Evolutionary conservation across 2,797 vertebrate species (phyloP), one percentile per base, ranked within the genome.

Genomic region (Coreius guichenoti): DNA sequence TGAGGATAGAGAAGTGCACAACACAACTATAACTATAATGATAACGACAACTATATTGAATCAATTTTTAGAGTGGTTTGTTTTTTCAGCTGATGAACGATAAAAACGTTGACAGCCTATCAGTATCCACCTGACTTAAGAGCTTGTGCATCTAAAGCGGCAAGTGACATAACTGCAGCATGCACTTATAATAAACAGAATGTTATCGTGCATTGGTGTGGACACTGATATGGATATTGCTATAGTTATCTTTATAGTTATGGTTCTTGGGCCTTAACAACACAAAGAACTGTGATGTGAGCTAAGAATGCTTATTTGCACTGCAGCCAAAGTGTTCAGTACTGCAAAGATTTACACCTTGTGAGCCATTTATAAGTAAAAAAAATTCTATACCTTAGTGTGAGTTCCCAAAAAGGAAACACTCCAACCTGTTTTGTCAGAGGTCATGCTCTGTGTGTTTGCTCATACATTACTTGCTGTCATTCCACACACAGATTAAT

Each of bases 401-500:
- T 47, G 45, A 87, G 74, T 56, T 82, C 58, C 67, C 54, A 85
- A 75, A 63, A 87, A 75, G 21, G 69, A 85, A 74, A 17, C 43
- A 81, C 31, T 31, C n/a, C 1, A 23, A 45, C 33, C 63, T 78
- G 31, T 69, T 84, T 80, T 74, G 54, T 80, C 68, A 72, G 16
- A 74, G 72, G 80, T 47, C 70, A 33, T 21, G 17, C 26, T 47
- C 54, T 73, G 14, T 61, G n/a, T 51, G 39, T 82, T 75, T 74
- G 45, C 36, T 76, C 3, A 36, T 33, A 63, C 67, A 56, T 70
- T 67, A 54, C 81, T 74, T 26, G 23, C 45, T 77, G 47, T 68
- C 82, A 76, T 56, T 39, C 31, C 36, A 77, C 61, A 23, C 61
- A 84, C n/a, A 47, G 14, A 81, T 58, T 54, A 70, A 81, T 74